A percentile compares a stretch with the other conserved stretches of the same genome.
phyloP scores from a whole-genome alignment of 2,113 vertebrate species.

The Oryzias melastigma region DNA sequence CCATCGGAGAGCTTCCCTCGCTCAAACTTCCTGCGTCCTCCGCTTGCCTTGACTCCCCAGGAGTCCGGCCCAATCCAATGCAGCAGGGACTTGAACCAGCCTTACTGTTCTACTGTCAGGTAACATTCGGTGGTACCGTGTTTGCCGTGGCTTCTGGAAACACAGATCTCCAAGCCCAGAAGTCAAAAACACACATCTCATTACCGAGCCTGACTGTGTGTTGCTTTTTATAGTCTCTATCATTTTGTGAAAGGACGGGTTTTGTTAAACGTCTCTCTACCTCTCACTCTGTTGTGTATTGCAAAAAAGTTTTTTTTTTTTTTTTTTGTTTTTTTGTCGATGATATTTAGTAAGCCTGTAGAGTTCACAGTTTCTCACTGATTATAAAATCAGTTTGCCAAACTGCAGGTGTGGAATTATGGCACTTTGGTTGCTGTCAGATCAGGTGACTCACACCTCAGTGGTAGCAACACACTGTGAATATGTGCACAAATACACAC shows the following conservation, averaged over 20 bases:
- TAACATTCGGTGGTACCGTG: constrained; percentile 28
- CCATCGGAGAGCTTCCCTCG: constrained; percentile 41
- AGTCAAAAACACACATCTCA: constrained; percentile 61
- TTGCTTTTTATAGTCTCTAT: constrained; percentile 14
- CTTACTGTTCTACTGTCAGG: constrained; percentile 56
- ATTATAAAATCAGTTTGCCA: constrained; percentile 30
- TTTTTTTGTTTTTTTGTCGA: constrained; percentile 7
- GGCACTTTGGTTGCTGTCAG: constrained; percentile 37
- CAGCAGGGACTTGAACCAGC: constrained; percentile 64
- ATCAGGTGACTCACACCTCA: constrained; percentile 36
- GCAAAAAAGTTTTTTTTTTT: constrained; percentile 26
- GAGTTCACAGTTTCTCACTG: constrained; percentile 26
- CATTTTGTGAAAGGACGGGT: constrained; percentile 17
- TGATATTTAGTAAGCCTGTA: constrained; percentile 17
- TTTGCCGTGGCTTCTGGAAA: constrained; percentile 49
- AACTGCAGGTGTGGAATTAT: constrained; percentile 24
- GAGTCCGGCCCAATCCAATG: constrained; percentile 46
- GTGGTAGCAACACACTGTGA: constrained; percentile 39
- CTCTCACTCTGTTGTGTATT: constrained; percentile 59
- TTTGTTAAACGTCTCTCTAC: constrained; percentile 60
- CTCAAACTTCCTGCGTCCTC: constrained; percentile 38
- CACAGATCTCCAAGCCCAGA: constrained; percentile 56
- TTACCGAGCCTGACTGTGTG: constrained; percentile 52
- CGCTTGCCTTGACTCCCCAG: constrained; percentile 42
- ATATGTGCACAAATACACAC: constrained; percentile 41